Evolutionary conservation across 2,113 vertebrate genomes (phyloP).

Genomic region (Eulacestoma nigropectus): DNA sequence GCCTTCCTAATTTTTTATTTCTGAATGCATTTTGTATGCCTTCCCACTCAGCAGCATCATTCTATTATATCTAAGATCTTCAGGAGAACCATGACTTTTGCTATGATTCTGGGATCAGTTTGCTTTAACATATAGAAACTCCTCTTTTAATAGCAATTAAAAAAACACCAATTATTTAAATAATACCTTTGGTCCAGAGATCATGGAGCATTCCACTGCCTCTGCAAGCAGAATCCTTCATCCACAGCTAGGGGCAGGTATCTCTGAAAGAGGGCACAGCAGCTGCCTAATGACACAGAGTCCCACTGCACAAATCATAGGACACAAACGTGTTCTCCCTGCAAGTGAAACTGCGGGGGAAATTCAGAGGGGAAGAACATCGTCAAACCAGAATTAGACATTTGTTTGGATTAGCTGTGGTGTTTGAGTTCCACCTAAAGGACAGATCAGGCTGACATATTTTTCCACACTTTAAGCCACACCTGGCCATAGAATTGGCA

Average conservation of each 20-base stretch:
- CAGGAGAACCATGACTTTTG: neutral
- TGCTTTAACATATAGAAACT: neutral
- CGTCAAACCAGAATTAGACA: neutral
- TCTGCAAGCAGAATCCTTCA: conserved; percentile 19
- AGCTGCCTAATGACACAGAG: rapidly evolving
- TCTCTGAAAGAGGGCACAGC: neutral
- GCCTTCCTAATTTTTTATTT: neutral
- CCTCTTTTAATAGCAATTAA: neutral
- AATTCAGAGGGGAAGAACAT: neutral
- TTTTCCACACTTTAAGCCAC: neutral
- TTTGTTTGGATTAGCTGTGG: neutral
- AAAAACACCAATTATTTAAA: neutral
- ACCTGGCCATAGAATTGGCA: neutral
- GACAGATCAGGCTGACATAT: neutral
- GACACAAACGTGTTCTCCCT: neutral
- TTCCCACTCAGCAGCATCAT: neutral
- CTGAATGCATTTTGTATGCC: neutral
- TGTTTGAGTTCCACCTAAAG: neutral
- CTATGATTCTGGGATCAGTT: neutral
- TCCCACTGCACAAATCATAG: neutral
- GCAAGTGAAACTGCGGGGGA: neutral
- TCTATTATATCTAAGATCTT: neutral
- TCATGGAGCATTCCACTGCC: neutral
- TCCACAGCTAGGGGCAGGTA: neutral
- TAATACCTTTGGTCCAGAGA: conserved; percentile 24